phyloP scores from a whole-genome alignment of 1,140 invertebrate genomes.

The Drosophila fuyamai region DNA sequence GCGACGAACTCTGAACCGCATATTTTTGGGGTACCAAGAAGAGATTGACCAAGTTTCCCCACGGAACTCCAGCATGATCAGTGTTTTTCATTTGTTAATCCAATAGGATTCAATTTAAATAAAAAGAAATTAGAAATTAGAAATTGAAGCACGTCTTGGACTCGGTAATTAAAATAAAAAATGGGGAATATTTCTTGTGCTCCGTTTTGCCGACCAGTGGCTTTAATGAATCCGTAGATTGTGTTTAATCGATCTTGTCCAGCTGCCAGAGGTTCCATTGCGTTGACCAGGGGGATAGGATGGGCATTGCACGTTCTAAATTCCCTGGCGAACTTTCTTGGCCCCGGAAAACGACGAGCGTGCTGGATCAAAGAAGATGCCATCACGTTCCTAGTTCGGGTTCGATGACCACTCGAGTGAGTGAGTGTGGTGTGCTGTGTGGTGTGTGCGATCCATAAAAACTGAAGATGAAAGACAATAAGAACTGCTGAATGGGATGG shows the following conservation, averaged over 20 bases:
- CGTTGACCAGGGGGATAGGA: no score
- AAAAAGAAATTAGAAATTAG: no score
- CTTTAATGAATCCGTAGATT: not conserved
- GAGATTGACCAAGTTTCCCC: not conserved
- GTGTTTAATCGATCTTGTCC: not conserved
- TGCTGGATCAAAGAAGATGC: conserved; percentile 38
- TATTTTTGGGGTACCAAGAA: not conserved
- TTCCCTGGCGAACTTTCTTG: conserved; percentile 12
- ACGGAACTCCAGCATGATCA: not conserved
- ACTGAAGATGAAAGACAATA: conserved; percentile 26
- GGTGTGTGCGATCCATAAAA: conserved; percentile 19
- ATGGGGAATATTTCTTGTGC: not conserved
- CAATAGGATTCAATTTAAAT: not conserved
- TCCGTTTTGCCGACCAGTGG: not conserved
- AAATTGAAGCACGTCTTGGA: not conserved
- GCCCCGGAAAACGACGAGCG: conserved; percentile 3
- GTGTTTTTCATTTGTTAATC: not conserved
- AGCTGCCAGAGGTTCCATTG: not conserved
- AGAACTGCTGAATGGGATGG: conserved; percentile 8
- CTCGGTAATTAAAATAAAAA: not conserved
- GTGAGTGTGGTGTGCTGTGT: not conserved
- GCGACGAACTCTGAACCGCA: not conserved
- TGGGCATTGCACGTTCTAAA: conserved; percentile 1
- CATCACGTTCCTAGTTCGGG: conserved; percentile 22
- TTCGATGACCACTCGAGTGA: conserved; percentile 33